Evolutionary conservation across 2,797 vertebrate genomes (phyloP).

Genomic region (Nyctalus aviator): DNA sequence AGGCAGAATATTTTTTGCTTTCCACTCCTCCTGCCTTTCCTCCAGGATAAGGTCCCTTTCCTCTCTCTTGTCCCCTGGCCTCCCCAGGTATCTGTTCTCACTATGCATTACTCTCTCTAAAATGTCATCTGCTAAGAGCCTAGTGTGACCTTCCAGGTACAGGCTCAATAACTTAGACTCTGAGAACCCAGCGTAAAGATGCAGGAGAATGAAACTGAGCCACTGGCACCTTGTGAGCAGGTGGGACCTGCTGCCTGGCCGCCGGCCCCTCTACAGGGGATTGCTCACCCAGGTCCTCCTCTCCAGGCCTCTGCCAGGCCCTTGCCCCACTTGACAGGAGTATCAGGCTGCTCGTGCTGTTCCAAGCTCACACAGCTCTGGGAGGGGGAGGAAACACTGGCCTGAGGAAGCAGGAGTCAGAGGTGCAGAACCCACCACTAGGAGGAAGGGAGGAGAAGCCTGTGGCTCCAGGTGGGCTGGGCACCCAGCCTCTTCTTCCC

Average conservation of each 20-base stretch:
- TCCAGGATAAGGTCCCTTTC: background rate
- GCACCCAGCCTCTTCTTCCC: background rate
- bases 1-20: background rate
- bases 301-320: background rate
- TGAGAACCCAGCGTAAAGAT: background rate
- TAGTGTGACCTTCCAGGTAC: background rate
- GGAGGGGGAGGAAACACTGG: background rate
- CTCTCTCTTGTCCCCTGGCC: background rate
- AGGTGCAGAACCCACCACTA: background rate
- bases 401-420: background rate
- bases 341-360: rapidly evolving
- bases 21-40: background rate
- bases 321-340: rapidly evolving
- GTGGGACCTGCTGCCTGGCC: background rate
- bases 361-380: background rate
- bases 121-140: background rate
- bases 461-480: rapidly evolving
- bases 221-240: background rate
- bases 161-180: background rate
- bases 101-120: background rate
- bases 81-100: background rate
- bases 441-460: background rate
- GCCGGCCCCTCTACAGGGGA: rapidly evolving
- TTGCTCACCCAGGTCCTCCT: too few species aligned
- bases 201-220: background rate